Conservation (phyloP, 2,888 invertebrate species). For the Polymixis lichenea region DNA sequence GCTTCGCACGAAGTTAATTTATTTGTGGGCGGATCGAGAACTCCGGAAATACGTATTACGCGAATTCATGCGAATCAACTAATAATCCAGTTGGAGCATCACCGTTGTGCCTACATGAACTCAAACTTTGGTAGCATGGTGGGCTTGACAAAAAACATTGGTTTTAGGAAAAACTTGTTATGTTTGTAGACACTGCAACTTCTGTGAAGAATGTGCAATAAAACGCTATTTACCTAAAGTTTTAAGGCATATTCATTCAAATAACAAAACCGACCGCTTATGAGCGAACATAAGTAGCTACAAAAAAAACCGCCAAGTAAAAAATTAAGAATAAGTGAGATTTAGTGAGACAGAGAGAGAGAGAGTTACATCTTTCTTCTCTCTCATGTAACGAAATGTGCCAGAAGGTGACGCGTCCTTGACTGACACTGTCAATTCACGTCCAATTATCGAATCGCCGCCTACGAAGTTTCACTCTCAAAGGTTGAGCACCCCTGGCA, state of each 20-base stretch:
- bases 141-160: not conserved
- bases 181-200: not conserved
- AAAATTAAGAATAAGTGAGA: too few species aligned
- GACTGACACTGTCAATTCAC: not conserved
- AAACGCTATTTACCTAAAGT: not conserved
- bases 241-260: not conserved
- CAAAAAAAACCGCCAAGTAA: too few species aligned
- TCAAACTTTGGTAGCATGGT: not conserved
- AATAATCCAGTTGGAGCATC: too few species aligned
- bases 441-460: not conserved
- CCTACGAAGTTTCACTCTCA: not conserved
- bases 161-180: not conserved
- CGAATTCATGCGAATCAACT: too few species aligned
- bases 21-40: too few species aligned
- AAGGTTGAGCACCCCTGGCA: constrained; percentile 20
- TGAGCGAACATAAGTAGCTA: not conserved
- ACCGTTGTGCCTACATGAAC: not conserved
- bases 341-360: not conserved
- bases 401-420: not conserved
- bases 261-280: not conserved
- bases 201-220: not conserved
- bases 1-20: too few species aligned
- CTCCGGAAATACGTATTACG: too few species aligned
- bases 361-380: not conserved
- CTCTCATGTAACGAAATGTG: not conserved